A percentile compares a stretch with the other conserved stretches of the same genome.
Evolutionary conservation across 1,140 invertebrate species (phyloP).

Genomic region (Harpegnathos saltator): DNA sequence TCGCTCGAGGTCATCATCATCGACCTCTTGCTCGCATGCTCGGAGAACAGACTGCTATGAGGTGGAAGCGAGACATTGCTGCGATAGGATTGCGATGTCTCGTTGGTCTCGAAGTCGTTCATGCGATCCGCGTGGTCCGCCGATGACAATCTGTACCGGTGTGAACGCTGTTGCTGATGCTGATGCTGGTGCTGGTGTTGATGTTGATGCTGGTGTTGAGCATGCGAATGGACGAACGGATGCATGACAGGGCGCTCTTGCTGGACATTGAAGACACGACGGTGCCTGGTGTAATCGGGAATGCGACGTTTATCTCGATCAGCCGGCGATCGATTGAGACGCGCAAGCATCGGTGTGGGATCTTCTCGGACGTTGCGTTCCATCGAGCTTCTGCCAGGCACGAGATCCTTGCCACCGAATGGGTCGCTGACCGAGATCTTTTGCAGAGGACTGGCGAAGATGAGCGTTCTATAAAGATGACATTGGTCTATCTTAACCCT

Average conservation of each 20-base stretch:
- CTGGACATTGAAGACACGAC: background rate
- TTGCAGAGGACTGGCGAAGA: constrained; percentile 88
- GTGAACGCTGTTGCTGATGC: background rate
- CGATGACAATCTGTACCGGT: background rate
- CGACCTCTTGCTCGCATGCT: background rate
- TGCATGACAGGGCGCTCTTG: background rate
- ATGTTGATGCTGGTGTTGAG: background rate
- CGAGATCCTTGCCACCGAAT: constrained; percentile 86
- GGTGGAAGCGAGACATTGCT: constrained; percentile 65
- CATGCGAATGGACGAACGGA: background rate
- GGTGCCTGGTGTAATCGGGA: constrained; percentile 12
- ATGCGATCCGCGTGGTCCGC: background rate
- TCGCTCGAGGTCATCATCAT: background rate
- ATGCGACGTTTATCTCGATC: constrained; percentile 46
- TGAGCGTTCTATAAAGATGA: constrained; percentile 82
- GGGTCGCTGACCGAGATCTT: constrained; percentile 88
- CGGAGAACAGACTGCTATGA: constrained; percentile 58
- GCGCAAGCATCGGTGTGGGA: constrained; percentile 85
- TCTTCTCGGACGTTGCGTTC: constrained; percentile 86
- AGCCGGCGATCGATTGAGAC: constrained; percentile 85
- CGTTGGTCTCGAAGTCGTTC: background rate
- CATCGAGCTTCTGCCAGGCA: constrained; percentile 84
- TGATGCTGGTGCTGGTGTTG: background rate
- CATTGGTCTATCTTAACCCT: background rate
- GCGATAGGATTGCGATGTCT: constrained; percentile 23